A percentile compares a stretch with the other conserved stretches of the same genome.
Evolutionary conservation across 2,888 invertebrate genomes (phyloP).

Genomic region (Morpho deidamia): DNA sequence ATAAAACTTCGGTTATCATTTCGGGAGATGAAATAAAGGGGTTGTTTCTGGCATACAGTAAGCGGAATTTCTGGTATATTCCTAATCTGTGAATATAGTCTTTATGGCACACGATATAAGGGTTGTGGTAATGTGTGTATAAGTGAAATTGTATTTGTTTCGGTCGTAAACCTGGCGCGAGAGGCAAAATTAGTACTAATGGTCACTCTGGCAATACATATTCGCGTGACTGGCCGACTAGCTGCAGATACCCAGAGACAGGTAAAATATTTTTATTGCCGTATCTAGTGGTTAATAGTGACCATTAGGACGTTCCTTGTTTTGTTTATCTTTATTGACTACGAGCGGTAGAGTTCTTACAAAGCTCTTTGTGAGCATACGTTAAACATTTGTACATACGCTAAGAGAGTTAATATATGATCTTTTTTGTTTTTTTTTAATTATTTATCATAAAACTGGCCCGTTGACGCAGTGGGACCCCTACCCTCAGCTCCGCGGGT

Average conservation of each 20-base stretch:
- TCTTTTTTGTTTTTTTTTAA: no score
- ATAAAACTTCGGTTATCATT: slow-evolving; percentile 20
- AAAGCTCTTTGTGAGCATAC: no score
- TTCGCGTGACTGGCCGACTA: slow-evolving; percentile 50
- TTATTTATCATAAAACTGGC: no score
- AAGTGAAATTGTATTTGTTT: slow-evolving; percentile 5
- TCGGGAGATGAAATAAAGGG: slow-evolving; percentile 16
- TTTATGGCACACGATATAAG: background rate
- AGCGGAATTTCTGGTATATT: background rate
- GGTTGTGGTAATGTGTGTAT: slow-evolving; percentile 2
- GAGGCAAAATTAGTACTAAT: slow-evolving; percentile 50
- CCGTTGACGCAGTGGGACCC: no score
- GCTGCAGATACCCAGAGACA: slow-evolving; percentile 38
- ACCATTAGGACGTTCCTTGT: slow-evolving; percentile 49
- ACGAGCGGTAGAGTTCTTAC: background rate
- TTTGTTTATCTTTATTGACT: slow-evolving; percentile 41
- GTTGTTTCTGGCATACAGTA: slow-evolving; percentile 2
- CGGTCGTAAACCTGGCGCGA: slow-evolving; percentile 31
- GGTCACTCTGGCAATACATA: slow-evolving; percentile 38
- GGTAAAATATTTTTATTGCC: slow-evolving; percentile 65
- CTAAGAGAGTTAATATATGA: no score
- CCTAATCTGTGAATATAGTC: background rate
- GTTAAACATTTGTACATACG: no score
- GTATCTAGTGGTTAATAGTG: slow-evolving; percentile 50
- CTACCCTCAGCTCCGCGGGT: no score